Conservation (phyloP, 2,888 invertebrate species). For the Ennomos erosarius region DNA sequence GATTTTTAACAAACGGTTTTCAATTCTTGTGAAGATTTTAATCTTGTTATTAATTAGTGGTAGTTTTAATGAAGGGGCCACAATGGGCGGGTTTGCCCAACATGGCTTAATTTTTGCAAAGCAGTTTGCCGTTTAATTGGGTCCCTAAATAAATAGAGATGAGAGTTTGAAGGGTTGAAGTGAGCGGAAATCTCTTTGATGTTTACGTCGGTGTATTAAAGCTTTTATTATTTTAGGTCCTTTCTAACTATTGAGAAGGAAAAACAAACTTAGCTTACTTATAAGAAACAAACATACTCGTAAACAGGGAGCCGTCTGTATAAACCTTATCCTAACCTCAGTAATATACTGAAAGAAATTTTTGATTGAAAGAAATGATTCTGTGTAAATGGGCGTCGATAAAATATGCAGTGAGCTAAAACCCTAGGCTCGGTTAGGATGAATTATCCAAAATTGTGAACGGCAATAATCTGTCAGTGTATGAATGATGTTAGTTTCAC, state of each 20-base stretch:
- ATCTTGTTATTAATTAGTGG: constrained; percentile 3
- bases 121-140: constrained; percentile 16
- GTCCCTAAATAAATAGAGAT: constrained; percentile 14
- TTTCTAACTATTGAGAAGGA: too few relatives aligned
- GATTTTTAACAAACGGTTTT: too few relatives aligned
- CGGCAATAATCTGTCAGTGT: constrained; percentile 1
- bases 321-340: too few relatives aligned
- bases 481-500: too few relatives aligned
- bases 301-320: too few relatives aligned
- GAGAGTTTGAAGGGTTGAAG: background rate
- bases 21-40: background rate
- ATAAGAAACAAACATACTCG: too few relatives aligned
- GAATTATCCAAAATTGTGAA: constrained; percentile 25
- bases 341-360: too few relatives aligned
- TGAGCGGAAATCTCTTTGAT: constrained; percentile 18
- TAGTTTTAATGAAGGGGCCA: constrained; percentile 2
- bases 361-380: too few relatives aligned
- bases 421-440: constrained; percentile 46
- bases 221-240: background rate
- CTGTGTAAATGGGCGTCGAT: constrained; percentile 65
- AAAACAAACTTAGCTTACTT: too few relatives aligned
- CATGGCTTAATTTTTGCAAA: constrained; percentile 15
- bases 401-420: constrained; percentile 64
- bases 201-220: constrained; percentile 1
- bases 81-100: constrained; percentile 1